Conservation (phyloP, 2,888 invertebrate species). For the Cephus spinipes region DNA sequence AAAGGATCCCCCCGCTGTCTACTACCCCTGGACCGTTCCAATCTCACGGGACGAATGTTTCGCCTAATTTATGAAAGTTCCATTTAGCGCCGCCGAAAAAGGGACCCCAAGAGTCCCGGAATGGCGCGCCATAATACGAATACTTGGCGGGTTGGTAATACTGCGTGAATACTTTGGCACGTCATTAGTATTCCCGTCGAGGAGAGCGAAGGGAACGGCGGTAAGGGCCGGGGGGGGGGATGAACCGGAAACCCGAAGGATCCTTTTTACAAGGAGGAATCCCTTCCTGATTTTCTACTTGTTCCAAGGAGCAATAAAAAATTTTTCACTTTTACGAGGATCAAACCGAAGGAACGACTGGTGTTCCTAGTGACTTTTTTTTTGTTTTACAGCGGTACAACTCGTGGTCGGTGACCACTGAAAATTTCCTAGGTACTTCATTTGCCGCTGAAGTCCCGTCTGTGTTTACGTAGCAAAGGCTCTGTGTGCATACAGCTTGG, state of each 20-base stretch:
- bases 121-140: neutral
- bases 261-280: neutral
- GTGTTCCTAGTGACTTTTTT: neutral
- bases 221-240: neutral
- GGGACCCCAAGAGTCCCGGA: neutral
- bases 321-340: neutral
- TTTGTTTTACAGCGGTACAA: too few species aligned
- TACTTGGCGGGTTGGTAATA: neutral
- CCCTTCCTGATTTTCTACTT: neutral
- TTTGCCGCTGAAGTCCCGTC: neutral
- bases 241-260: neutral
- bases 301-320: neutral
- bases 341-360: neutral
- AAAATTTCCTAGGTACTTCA: neutral
- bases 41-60: constrained; percentile 3
- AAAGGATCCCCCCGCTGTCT: neutral
- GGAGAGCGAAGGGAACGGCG: constrained; percentile 7
- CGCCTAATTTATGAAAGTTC: constrained; percentile 2
- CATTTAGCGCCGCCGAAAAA: neutral
- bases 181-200: constrained; percentile 3
- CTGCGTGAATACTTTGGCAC: neutral
- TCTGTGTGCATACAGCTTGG: neutral
- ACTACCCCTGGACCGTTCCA: neutral
- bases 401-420: neutral
- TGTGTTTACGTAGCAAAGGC: neutral